Conservation (phyloP, 2,113 vertebrate species). For the human (Homo sapiens) region GRCh38 chr2:101350501-101351000, state of each 20-base stretch:
- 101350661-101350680: background rate
- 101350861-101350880: conserved; percentile 12
- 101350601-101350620: conserved; percentile 65
- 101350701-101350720: conserved; percentile 46
- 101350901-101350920: conserved; percentile 22
- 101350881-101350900: conserved; percentile 43
- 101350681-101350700: background rate
- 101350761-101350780: conserved; percentile 61
- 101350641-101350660: conserved; percentile 20
- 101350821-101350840: conserved; percentile 44
- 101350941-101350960: conserved; percentile 87
- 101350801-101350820: conserved; percentile 22
- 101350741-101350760: conserved; percentile 52
- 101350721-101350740: conserved; percentile 57
- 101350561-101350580: conserved; percentile 40
- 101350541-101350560: conserved; percentile 53
- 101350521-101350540: conserved; percentile 44
- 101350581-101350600: conserved; percentile 52
- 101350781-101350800: conserved; percentile 42
- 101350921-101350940: conserved; percentile 81
- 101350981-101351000: conserved; percentile 88
- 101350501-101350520: conserved; percentile 29
- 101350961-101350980: conserved; percentile 76
- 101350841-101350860: conserved; percentile 28
- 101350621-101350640: conserved; percentile 64